phyloP scores from a whole-genome alignment of 2,113 vertebrate genomes.

The Motacilla alba region DNA sequence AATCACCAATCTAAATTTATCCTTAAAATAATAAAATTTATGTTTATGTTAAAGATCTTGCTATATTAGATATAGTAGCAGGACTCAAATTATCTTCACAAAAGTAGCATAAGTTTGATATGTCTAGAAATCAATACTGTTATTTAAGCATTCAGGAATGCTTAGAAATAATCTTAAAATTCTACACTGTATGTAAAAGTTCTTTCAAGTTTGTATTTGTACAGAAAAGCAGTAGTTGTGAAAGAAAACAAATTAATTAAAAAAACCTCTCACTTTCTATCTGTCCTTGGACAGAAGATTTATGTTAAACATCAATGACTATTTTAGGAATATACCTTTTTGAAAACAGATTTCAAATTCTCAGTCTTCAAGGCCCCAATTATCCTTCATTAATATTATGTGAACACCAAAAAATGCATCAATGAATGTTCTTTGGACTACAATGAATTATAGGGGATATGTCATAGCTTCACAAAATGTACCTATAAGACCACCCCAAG shows the following conservation, averaged over 20 bases:
- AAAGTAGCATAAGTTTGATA: background rate
- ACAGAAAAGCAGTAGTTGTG: background rate
- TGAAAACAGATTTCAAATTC: background rate
- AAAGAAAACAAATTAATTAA: background rate
- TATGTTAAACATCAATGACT: background rate
- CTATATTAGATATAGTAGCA: background rate
- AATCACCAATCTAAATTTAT: background rate
- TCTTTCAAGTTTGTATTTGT: background rate
- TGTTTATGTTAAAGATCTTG: background rate
- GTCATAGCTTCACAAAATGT: background rate
- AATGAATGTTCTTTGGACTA: background rate
- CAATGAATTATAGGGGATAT: background rate
- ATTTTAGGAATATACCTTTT: background rate
- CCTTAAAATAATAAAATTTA: background rate
- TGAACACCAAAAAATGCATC: background rate
- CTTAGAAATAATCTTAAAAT: background rate
- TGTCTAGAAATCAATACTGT: background rate
- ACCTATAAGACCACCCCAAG: background rate
- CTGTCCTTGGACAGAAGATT: background rate
- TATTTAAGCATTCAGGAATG: background rate
- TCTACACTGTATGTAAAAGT: background rate
- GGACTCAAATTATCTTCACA: background rate
- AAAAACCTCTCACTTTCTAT: background rate
- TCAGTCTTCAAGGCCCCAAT: background rate
- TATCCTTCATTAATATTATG: background rate